A percentile compares a stretch with the other conserved stretches of the same genome.
These are phyloP conservation scores for Reinhardtius hippoglossoides DNA, from an alignment of 2,113 vertebrate species.

Conservation along the genomic window DNA sequence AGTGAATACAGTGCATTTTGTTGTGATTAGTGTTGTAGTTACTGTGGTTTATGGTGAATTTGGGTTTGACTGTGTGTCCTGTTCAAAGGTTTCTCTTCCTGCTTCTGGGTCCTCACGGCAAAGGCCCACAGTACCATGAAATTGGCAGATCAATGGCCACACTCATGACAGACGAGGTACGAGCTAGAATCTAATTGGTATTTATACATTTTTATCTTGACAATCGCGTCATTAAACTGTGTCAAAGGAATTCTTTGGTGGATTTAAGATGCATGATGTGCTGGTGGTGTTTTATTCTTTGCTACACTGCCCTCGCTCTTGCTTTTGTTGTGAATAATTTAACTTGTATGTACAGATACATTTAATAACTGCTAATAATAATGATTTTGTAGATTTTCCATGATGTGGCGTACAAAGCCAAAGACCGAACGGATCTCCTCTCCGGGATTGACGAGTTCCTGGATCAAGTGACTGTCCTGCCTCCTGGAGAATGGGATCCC, in stretches of 20 bases:
- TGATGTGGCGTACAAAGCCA: conserved; percentile 97
- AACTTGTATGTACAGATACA: neutral
- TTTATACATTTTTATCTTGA: no score
- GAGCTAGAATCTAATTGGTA: neutral
- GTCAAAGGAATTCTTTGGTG: neutral
- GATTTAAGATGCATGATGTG: no score
- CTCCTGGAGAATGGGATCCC: conserved; percentile 97
- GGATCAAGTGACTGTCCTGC: conserved; percentile 95
- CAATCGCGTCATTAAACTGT: no score
- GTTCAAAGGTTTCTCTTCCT: conserved; percentile 92
- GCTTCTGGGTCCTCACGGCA: conserved; percentile 92
- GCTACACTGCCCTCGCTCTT: neutral
- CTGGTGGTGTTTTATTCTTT: no score
- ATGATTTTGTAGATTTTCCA: conserved; percentile 88
- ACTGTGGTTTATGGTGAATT: neutral
- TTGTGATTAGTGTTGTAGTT: neutral
- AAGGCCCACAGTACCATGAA: conserved; percentile 94
- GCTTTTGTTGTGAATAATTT: neutral
- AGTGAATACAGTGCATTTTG: neutral
- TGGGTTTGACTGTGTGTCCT: conserved; percentile 17
- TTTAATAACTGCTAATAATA: neutral
- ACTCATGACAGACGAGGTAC: conserved; percentile 96
- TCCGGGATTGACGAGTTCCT: conserved; percentile 97
- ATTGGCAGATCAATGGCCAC: conserved; percentile 97
- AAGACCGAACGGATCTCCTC: conserved; percentile 93